Conservation (phyloP, 1,140 invertebrate genomes). For the Drosophila baimaii region DNA sequence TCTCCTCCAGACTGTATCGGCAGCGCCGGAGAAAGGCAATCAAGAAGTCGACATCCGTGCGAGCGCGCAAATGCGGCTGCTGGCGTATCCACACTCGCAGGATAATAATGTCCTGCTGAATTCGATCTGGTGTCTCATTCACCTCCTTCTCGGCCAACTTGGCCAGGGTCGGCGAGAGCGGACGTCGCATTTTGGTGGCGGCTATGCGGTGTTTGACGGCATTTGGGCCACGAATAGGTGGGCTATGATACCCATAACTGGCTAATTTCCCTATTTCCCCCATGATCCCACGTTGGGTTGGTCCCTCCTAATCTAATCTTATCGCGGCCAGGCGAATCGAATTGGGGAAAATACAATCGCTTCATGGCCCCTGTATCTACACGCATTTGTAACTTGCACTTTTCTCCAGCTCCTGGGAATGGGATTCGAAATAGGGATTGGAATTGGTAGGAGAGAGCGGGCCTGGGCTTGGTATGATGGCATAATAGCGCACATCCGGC, state of each 20-base stretch:
- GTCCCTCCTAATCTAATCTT: constrained; percentile 49
- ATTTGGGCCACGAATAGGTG: constrained; percentile 28
- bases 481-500: constrained; percentile 70
- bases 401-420: constrained; percentile 25
- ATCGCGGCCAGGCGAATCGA: constrained; percentile 17
- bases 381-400: constrained; percentile 50
- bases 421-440: background rate
- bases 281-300: constrained; percentile 7
- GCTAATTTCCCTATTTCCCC: constrained; percentile 65
- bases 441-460: background rate
- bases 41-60: constrained; percentile 86
- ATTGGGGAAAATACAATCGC: constrained; percentile 54
- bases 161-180: constrained; percentile 83
- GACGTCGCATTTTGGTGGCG: constrained; percentile 76
- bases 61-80: constrained; percentile 86
- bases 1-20: constrained; percentile 88
- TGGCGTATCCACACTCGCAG: constrained; percentile 88
- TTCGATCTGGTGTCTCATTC: constrained; percentile 86
- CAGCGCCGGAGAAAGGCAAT: constrained; percentile 87
- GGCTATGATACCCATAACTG: constrained; percentile 8
- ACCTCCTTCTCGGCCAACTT: constrained; percentile 86
- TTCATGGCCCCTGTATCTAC: constrained; percentile 29
- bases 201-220: constrained; percentile 48
- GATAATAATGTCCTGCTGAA: constrained; percentile 86
- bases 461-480: background rate